A percentile compares a stretch with the other conserved stretches of the same genome.
Evolutionary conservation across 2,113 vertebrate genomes (phyloP).

Genomic region (Poicephalus meyeri): DNA sequence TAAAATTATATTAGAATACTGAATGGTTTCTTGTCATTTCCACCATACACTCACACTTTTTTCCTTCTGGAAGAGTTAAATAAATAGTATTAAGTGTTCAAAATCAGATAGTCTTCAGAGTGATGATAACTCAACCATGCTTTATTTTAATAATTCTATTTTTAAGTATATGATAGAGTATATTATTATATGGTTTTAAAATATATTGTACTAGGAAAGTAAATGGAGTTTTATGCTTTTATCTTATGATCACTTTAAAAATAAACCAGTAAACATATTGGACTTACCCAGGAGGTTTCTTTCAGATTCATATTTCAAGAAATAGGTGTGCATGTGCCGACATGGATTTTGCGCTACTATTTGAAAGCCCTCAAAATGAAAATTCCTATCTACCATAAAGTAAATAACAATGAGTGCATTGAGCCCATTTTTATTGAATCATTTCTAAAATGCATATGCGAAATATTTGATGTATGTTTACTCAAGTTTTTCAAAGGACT

Average conservation of each 20-base stretch:
- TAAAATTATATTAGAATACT: background rate
- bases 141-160: background rate
- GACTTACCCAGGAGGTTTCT: background rate
- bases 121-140: background rate
- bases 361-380: background rate
- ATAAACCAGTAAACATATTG: background rate
- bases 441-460: background rate
- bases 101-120: background rate
- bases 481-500: background rate
- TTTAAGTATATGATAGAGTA: background rate
- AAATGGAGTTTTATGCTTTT: background rate
- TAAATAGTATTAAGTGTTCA: background rate
- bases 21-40: background rate
- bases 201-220: background rate
- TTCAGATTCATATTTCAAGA: background rate
- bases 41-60: background rate
- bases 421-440: background rate
- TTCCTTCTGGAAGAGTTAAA: background rate
- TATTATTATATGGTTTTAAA: background rate
- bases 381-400: background rate
- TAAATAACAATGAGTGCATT: background rate
- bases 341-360: background rate
- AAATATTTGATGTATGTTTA: background rate
- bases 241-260: background rate
- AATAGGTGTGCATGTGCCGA: rapidly evolving